Conservation (phyloP, 2,888 invertebrate species). For the Andrena bucephala region DNA sequence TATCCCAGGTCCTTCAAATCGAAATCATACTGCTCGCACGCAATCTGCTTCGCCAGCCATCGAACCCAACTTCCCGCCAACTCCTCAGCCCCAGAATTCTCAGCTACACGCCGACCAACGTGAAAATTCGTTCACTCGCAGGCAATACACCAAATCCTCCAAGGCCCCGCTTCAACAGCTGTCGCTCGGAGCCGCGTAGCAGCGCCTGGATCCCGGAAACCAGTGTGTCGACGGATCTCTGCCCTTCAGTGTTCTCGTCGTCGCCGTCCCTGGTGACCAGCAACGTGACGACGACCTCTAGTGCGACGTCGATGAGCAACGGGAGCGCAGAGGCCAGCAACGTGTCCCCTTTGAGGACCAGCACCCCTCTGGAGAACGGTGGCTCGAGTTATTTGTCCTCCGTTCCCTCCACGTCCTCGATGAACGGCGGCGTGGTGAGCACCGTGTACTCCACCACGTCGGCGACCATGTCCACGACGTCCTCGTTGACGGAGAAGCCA, state of each 20-base stretch:
- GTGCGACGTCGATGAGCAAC: constrained; percentile 77
- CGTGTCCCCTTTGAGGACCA: constrained; percentile 71
- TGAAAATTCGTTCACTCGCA: constrained; percentile 57
- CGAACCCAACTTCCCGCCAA: too few relatives aligned
- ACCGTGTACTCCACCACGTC: constrained; percentile 55
- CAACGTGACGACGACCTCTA: constrained; percentile 76
- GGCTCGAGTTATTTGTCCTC: constrained; percentile 59
- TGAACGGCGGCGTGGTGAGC: constrained; percentile 65
- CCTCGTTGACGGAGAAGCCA: constrained; percentile 76
- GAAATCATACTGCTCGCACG: too few relatives aligned
- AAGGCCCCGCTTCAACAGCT: constrained; percentile 87
- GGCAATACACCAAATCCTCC: constrained; percentile 86
- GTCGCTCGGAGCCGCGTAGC: constrained; percentile 85
- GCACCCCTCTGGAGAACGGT: constrained; percentile 76
- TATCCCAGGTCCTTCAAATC: too few relatives aligned
- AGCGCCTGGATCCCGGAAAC: constrained; percentile 77
- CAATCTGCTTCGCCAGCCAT: too few relatives aligned
- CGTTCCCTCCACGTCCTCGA: constrained; percentile 60
- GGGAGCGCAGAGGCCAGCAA: constrained; percentile 68
- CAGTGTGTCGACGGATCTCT: constrained; percentile 67
- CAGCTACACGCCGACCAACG: background rate
- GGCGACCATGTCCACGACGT: constrained; percentile 45
- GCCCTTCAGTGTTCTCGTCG: constrained; percentile 70
- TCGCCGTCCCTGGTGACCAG: constrained; percentile 62
- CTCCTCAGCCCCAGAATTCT: too few relatives aligned